These are phyloP conservation scores for Lomographa bimaculata DNA, from an alignment of 2,888 invertebrate species.

Conservation along the genomic window DNA sequence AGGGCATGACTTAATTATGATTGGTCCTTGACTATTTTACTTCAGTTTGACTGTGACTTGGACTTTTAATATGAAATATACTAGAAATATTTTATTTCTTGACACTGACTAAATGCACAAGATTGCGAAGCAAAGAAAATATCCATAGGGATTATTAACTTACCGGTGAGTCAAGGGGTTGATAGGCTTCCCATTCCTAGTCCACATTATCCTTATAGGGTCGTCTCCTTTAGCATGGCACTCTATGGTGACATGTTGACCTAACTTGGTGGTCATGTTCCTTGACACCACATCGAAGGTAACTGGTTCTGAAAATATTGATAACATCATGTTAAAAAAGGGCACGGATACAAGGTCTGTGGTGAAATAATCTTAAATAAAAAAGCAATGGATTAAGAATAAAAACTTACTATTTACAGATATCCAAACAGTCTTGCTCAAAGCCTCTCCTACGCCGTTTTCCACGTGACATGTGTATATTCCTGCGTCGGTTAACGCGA, in stretches of 20 bases:
- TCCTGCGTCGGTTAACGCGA: conserved; percentile 74
- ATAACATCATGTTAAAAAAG: too few relatives aligned
- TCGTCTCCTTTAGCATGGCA: conserved; percentile 93
- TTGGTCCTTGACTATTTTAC: too few relatives aligned
- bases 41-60: too few relatives aligned
- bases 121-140: too few relatives aligned
- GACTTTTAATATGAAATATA: too few relatives aligned
- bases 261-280: conserved; percentile 90
- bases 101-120: too few relatives aligned
- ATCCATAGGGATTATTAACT: too few relatives aligned
- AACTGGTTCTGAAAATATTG: conserved; percentile 87
- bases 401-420: conserved; percentile 80
- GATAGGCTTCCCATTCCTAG: conserved; percentile 88
- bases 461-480: conserved; percentile 78
- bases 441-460: conserved; percentile 77
- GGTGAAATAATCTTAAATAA: too few relatives aligned
- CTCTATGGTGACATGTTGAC: conserved; percentile 88
- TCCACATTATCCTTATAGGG: conserved; percentile 93
- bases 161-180: conserved; percentile 83
- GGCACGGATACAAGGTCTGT: too few relatives aligned
- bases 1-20: too few relatives aligned
- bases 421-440: conserved; percentile 78
- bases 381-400: too few relatives aligned
- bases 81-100: too few relatives aligned
- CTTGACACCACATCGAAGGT: conserved; percentile 88